Base-by-base conservation (phyloP, 2,113 vertebrate species). In the Bombycilla garrulus region DNA sequence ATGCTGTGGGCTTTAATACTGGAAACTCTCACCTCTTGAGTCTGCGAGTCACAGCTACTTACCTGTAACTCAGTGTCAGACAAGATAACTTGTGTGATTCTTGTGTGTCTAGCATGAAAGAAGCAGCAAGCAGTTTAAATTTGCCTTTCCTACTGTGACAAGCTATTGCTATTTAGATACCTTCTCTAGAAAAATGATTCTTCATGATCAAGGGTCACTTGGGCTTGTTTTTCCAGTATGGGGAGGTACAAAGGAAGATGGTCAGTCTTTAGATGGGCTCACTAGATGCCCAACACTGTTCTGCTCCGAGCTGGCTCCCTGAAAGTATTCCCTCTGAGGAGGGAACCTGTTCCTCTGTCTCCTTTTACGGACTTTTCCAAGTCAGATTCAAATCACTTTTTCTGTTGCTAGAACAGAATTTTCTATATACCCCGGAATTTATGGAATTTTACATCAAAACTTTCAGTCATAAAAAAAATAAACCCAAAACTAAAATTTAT, bases 211-310 rank as follows among this genome's bases (percentile, higher is more conserved):
- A 78, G 40, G 36, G 7, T 21, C 2, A 2, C 44, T 70, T 22
- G 31, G 16, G 44, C n/a, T 94, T 9, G 19, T 28, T 88, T 73
- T 79, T 70, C 40, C n/a, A 83, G 28, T 36, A 36, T 53, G 26
- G 26, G 45, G 36, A 69, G 45, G 23, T 69, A 57, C 15, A 70
- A 57, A 48, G 62, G 0, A 3, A 53, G 76, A 69, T 18, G 20
- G 50, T n/a, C 48, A 20, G 22, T 57, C 40, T 50, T 60, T 3
- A 35, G 12, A 5, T 4, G 19, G 47, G 31, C 45, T 79, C 0
- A 0, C 24, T 5, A 36, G 15, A 22, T 42, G 16, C 47, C 47
- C 65, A 58, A n/a, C 2, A 6, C 36, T 28, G 8, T 25, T 72
- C 48, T 67, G 40, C 17, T 35, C 12, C 1, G 1, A 16, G 36